Conservation (phyloP, 2,113 vertebrate species). For the Pollachius pollachius region DNA sequence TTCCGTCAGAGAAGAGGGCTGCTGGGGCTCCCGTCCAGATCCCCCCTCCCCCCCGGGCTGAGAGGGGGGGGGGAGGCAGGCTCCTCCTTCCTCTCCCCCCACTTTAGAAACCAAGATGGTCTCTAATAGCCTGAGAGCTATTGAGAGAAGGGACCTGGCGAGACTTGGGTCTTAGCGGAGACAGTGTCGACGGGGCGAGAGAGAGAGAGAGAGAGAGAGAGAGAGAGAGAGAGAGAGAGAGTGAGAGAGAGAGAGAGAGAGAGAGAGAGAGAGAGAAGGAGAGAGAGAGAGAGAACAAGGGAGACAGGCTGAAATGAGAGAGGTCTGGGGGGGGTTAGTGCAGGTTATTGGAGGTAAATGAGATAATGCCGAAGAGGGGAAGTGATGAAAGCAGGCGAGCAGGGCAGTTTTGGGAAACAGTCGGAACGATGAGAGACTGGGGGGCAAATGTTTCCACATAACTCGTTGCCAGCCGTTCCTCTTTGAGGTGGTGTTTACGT, state of each 20-base stretch:
- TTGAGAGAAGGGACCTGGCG: constrained; percentile 20
- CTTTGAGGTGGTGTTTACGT: constrained; percentile 30
- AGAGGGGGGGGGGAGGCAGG: neutral
- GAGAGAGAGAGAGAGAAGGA: neutral
- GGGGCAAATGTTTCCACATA: constrained; percentile 35
- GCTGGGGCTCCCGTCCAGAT: constrained; percentile 28
- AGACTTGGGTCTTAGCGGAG: neutral
- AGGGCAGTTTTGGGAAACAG: neutral
- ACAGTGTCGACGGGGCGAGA: neutral
- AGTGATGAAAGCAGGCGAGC: neutral
- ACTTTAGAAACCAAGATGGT: constrained; percentile 40
- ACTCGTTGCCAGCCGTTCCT: constrained; percentile 31
- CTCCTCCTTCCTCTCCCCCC: neutral
- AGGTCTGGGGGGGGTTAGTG: neutral
- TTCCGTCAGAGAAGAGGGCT: constrained; percentile 35
- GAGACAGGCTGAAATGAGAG: constrained; percentile 8
- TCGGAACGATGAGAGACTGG: neutral
- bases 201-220: constrained; percentile 4
- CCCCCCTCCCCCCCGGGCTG: constrained; percentile 13
- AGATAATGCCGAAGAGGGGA: constrained; percentile 5
- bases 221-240: constrained; percentile 11
- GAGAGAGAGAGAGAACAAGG: constrained; percentile 6
- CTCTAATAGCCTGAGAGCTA: constrained; percentile 41
- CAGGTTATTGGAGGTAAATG: neutral
- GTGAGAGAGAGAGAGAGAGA: constrained; percentile 2